A percentile compares a stretch with the other conserved stretches of the same genome.
These are phyloP conservation scores for Athene noctua DNA, from an alignment of 2,113 vertebrate species.

Conservation along the genomic window DNA sequence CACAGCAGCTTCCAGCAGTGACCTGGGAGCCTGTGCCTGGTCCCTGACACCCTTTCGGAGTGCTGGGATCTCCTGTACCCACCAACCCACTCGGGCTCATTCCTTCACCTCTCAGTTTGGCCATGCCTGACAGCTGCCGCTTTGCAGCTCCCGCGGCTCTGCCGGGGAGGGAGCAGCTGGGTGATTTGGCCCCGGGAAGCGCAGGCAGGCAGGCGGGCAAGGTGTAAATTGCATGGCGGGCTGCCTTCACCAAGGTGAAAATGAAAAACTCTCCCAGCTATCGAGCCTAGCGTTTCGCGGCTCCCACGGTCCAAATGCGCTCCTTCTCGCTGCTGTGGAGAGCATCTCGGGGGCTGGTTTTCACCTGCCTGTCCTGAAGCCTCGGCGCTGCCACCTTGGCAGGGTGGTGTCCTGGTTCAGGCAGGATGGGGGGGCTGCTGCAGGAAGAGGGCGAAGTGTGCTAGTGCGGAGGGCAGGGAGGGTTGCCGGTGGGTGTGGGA, in stretches of 20 bases:
- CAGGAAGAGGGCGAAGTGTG: not conserved
- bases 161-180: not conserved
- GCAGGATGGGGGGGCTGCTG: not conserved
- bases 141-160: not conserved
- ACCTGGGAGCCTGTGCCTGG: not conserved
- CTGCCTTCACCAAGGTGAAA: slow-evolving; percentile 73
- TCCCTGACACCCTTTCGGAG: not conserved
- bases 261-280: slow-evolving; percentile 70
- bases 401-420: not conserved
- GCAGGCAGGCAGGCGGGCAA: not conserved
- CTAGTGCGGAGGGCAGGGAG: not conserved
- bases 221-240: slow-evolving; percentile 77
- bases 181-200: not conserved
- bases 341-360: not conserved
- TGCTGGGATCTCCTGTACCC: not conserved
- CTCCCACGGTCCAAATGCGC: not conserved
- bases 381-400: not conserved
- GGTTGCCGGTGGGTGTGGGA: not conserved
- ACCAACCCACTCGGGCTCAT: accelerated
- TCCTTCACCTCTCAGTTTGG: not conserved
- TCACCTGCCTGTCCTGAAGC: not conserved
- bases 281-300: not conserved
- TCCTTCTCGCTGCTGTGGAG: not conserved
- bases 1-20: not conserved
- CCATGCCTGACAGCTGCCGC: not conserved